Evolutionary conservation across 2,797 vertebrate genomes (phyloP).

Genomic region (Dendrocincla tyrannina): DNA sequence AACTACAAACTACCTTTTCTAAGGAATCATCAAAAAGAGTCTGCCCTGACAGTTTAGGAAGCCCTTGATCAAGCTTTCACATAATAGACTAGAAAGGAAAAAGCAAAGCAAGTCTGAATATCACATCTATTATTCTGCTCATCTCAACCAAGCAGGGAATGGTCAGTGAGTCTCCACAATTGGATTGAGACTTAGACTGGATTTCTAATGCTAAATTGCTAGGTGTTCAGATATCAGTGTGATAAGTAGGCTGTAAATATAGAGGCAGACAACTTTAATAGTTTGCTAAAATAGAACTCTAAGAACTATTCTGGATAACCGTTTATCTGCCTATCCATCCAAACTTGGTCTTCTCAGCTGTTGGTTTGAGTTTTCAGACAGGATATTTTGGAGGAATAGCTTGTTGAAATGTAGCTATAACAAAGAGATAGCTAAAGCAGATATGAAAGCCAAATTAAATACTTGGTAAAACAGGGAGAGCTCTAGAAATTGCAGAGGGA

Average conservation of each 20-base stretch:
- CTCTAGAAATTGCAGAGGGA: background rate
- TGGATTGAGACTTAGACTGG: slow-evolving; percentile 26
- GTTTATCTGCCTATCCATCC: slow-evolving; percentile 32
- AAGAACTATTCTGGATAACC: background rate
- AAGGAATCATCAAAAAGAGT: background rate
- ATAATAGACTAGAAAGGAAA: background rate
- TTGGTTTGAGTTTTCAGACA: slow-evolving; percentile 18
- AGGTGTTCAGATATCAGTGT: slow-evolving; percentile 24
- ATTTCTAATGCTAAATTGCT: slow-evolving; percentile 51
- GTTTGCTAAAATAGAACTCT: slow-evolving; percentile 36
- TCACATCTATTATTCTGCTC: background rate
- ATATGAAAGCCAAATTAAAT: background rate
- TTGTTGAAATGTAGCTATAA: slow-evolving; percentile 7
- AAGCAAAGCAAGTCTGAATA: background rate
- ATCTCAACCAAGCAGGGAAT: background rate
- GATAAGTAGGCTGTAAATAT: slow-evolving; percentile 46
- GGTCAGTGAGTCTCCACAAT: background rate
- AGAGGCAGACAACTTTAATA: slow-evolving; percentile 25
- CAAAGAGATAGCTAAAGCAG: slow-evolving; percentile 24
- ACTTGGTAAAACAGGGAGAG: background rate
- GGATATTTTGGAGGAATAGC: background rate
- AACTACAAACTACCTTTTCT: background rate
- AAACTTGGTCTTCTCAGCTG: slow-evolving; percentile 1
- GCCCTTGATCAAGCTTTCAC: background rate
- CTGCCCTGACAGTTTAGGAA: background rate